phyloP scores from a whole-genome alignment of 2,888 invertebrate genomes.

The Alitta virens region DNA sequence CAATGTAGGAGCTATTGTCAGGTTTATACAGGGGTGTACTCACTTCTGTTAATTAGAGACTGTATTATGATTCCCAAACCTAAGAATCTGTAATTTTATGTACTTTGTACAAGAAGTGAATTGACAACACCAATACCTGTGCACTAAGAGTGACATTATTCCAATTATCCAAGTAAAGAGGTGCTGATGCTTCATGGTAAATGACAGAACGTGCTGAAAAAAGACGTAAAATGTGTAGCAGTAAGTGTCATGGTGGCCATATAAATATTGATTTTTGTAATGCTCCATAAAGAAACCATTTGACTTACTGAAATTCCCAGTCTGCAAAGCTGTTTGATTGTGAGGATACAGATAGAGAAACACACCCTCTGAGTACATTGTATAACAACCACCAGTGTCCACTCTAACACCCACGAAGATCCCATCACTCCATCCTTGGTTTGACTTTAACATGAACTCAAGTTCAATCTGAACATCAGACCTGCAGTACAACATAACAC shows the following conservation, averaged over 20 bases:
- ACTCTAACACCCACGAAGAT: slow-evolving; percentile 14
- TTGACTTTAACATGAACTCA: neutral
- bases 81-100: too few species aligned
- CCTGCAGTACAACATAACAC: slow-evolving; percentile 5
- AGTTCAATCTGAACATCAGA: slow-evolving; percentile 7
- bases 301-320: slow-evolving; percentile 15
- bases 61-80: too few species aligned
- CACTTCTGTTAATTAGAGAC: too few species aligned
- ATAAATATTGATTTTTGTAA: too few species aligned
- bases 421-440: slow-evolving; percentile 1
- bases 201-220: neutral
- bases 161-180: neutral
- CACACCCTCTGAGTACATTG: slow-evolving; percentile 17
- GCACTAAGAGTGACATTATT: neutral
- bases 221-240: neutral
- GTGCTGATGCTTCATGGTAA: neutral
- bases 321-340: neutral
- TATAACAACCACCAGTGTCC: slow-evolving; percentile 9
- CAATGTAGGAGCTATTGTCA: too few species aligned
- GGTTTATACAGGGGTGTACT: too few species aligned
- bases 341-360: slow-evolving; percentile 5
- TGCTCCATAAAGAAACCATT: neutral
- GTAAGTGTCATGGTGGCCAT: neutral
- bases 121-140: neutral
- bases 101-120: too few species aligned